These are phyloP conservation scores for Nemapogon koenigi DNA, from an alignment of 2,888 invertebrate genomes.

Conservation along the genomic window DNA sequence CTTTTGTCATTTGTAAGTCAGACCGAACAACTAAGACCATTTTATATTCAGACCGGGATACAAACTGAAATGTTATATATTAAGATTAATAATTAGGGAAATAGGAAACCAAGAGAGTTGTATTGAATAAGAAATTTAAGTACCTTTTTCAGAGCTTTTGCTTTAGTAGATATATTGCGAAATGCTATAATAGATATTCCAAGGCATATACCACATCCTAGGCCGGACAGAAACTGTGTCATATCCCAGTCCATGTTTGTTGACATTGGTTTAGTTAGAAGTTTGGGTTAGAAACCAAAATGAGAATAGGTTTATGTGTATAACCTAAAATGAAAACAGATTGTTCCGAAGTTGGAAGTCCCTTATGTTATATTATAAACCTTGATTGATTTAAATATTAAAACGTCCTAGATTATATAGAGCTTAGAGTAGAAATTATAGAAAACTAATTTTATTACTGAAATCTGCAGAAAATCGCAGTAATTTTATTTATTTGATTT, in stretches of 20 bases:
- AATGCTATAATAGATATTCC: constrained; percentile 47
- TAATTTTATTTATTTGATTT: too few relatives aligned
- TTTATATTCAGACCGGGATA: constrained; percentile 70
- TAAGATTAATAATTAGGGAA: background rate
- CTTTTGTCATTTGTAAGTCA: constrained; percentile 94
- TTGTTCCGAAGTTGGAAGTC: too few relatives aligned
- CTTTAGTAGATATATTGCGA: constrained; percentile 20
- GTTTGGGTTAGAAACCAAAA: too few relatives aligned
- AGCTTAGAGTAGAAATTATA: too few relatives aligned
- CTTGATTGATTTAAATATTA: too few relatives aligned
- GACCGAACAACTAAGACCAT: constrained; percentile 86
- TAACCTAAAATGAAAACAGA: too few relatives aligned
- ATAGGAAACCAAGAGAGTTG: background rate
- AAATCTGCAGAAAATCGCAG: too few relatives aligned
- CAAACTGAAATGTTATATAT: constrained; percentile 45
- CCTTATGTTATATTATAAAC: too few relatives aligned
- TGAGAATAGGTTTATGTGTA: too few relatives aligned
- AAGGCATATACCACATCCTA: constrained; percentile 51
- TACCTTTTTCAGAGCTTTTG: constrained; percentile 30
- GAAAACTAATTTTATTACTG: too few relatives aligned
- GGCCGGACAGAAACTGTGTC: constrained; percentile 38
- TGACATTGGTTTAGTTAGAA: too few relatives aligned
- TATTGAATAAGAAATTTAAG: constrained; percentile 6
- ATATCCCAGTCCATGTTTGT: constrained; percentile 39
- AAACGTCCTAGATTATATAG: too few relatives aligned